Percentiles rank a stretch among this genome's conserved stretches.
These are phyloP conservation scores for Diplogasteroides magnus DNA, from an alignment of 1,140 invertebrate species.

Conservation along the genomic window DNA sequence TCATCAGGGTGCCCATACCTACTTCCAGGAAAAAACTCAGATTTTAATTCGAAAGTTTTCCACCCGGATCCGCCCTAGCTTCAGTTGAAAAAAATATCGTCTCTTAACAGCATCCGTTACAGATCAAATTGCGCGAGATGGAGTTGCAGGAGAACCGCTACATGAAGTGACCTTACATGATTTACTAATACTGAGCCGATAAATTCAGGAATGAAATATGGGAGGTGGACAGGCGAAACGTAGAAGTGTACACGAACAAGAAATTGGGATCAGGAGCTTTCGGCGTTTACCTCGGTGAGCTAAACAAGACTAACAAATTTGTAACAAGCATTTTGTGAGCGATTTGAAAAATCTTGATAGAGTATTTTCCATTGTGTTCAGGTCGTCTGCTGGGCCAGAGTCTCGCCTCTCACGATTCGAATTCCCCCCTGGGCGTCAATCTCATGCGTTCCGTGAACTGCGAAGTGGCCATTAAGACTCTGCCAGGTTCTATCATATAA, in stretches of 20 bases:
- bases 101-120: no score
- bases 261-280: slow-evolving; percentile 48
- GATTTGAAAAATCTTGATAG: no score
- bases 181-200: background rate
- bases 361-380: no score
- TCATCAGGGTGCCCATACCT: no score
- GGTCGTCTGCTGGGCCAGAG: slow-evolving; percentile 48
- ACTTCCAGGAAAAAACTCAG: no score
- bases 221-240: slow-evolving; percentile 51
- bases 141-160: slow-evolving; percentile 37
- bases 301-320: no score
- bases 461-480: slow-evolving; percentile 58
- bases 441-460: slow-evolving; percentile 55
- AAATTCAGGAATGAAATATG: slow-evolving; percentile 43
- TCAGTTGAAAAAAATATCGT: no score
- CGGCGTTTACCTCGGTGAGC: slow-evolving; percentile 42
- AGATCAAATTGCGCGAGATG: no score
- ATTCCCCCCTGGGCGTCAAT: slow-evolving; percentile 50
- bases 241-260: slow-evolving; percentile 53
- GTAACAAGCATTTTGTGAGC: no score
- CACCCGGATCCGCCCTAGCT: no score
- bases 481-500: slow-evolving; percentile 53
- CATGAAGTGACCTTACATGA: slow-evolving; percentile 31
- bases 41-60: no score
- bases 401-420: slow-evolving; percentile 42